Conservation (phyloP, 2,113 vertebrate species). For the Trochalopteron elliotii region DNA sequence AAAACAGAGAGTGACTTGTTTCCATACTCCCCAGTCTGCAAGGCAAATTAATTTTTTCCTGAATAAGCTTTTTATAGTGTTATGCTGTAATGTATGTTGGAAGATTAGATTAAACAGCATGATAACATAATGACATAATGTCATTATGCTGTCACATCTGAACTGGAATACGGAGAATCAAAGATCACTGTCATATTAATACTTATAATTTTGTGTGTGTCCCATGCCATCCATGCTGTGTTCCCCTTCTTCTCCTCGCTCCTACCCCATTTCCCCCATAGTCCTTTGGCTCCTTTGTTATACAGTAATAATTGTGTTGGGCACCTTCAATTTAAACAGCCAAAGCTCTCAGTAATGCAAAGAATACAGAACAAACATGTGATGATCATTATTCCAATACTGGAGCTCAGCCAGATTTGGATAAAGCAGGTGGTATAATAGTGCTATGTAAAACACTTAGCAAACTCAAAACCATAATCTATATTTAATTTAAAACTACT, state of each 20-base stretch:
- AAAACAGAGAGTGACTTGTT: constrained; percentile 1
- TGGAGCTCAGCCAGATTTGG: background rate
- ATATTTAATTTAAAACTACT: background rate
- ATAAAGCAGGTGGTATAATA: background rate
- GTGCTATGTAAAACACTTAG: background rate
- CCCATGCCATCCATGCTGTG: rapidly evolving
- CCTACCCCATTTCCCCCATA: rapidly evolving
- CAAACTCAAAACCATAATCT: background rate
- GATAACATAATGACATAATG: constrained; percentile 1
- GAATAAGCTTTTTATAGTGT: background rate
- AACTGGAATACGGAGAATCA: background rate
- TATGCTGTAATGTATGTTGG: background rate
- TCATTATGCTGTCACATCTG: background rate
- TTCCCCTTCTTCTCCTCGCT: background rate
- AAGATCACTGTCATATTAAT: background rate
- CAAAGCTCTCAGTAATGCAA: background rate
- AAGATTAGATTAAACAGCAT: constrained; percentile 28
- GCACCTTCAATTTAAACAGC: background rate
- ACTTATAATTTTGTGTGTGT: background rate
- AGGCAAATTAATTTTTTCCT: constrained; percentile 34
- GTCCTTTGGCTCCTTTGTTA: background rate
- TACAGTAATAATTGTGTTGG: background rate
- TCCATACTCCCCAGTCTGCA: constrained; percentile 5
- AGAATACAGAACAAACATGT: background rate
- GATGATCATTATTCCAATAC: background rate